Conservation (phyloP, 2,888 invertebrate species). For the Xestia c-nigrum region DNA sequence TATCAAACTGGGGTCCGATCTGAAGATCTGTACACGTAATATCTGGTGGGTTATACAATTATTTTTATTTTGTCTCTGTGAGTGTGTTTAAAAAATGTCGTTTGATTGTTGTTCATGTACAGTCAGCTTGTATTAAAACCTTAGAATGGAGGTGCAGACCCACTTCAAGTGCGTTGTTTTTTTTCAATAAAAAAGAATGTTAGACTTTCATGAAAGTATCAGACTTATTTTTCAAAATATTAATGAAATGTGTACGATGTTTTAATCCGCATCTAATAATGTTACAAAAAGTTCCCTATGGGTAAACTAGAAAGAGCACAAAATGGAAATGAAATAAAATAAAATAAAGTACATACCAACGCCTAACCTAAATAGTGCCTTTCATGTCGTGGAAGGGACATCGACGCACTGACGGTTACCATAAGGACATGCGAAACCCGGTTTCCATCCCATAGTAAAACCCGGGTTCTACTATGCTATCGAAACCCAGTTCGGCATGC, state of each 20-base stretch:
- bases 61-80: not conserved
- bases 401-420: not conserved
- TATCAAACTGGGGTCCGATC: not conserved
- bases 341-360: conserved; percentile 5
- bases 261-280: conserved; percentile 45
- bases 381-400: not conserved
- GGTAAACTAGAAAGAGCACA: conserved; percentile 15
- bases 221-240: not conserved
- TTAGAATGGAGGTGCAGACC: not conserved
- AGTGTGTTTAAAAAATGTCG: not conserved
- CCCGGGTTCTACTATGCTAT: no score
- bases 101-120: not conserved
- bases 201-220: not conserved
- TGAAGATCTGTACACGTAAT: not conserved
- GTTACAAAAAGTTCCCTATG: conserved; percentile 8
- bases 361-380: not conserved
- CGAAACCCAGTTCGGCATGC: no score
- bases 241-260: not conserved
- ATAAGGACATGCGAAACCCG: no score
- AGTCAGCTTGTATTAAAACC: not conserved
- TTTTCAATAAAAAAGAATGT: not conserved
- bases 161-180: not conserved
- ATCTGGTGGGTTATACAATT: not conserved
- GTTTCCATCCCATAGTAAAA: no score
- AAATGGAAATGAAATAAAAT: not conserved